Percentiles rank a stretch among this genome's conserved stretches.
Evolutionary conservation across 1,140 invertebrate species (phyloP).

Genomic region (Euura saliciscinereae): DNA sequence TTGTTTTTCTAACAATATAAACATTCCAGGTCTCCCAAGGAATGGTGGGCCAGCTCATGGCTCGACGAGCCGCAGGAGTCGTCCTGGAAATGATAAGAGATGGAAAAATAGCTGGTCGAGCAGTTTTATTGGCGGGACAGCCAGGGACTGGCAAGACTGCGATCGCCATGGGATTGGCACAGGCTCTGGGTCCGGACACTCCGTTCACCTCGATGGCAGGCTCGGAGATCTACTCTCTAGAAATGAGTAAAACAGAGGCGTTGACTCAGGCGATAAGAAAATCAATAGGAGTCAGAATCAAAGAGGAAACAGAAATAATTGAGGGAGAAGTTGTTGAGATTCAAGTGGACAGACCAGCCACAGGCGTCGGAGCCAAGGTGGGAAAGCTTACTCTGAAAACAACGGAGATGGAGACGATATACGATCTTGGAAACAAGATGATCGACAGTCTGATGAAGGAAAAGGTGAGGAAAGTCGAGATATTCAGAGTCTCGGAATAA

Average conservation of each 20-base stretch:
- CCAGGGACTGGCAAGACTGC: slow-evolving; percentile 98
- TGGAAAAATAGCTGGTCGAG: slow-evolving; percentile 96
- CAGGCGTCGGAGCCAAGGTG: slow-evolving; percentile 87
- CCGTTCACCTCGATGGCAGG: slow-evolving; percentile 98
- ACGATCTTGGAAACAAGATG: slow-evolving; percentile 98
- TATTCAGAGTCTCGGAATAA: neutral
- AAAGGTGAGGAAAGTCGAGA: slow-evolving; percentile 68
- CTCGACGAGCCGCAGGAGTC: slow-evolving; percentile 91
- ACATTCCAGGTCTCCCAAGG: slow-evolving; percentile 82
- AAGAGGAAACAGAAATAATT: slow-evolving; percentile 98
- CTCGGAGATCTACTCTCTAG: slow-evolving; percentile 97
- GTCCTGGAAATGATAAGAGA: slow-evolving; percentile 98
- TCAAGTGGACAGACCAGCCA: slow-evolving; percentile 92
- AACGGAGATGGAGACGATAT: slow-evolving; percentile 99
- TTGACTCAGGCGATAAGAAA: slow-evolving; percentile 96
- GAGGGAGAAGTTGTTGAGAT: slow-evolving; percentile 99
- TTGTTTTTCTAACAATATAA: slow-evolving; percentile 7
- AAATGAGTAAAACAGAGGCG: slow-evolving; percentile 99
- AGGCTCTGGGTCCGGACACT: slow-evolving; percentile 92
- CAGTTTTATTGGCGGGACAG: slow-evolving; percentile 94
- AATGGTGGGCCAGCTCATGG: slow-evolving; percentile 96
- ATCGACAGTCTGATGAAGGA: slow-evolving; percentile 97
- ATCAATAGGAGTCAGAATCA: slow-evolving; percentile 97
- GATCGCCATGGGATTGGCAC: slow-evolving; percentile 95
- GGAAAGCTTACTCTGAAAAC: slow-evolving; percentile 97